Base-by-base conservation (phyloP, 2,113 vertebrate genomes). In the Rhagologus leucostigma region DNA sequence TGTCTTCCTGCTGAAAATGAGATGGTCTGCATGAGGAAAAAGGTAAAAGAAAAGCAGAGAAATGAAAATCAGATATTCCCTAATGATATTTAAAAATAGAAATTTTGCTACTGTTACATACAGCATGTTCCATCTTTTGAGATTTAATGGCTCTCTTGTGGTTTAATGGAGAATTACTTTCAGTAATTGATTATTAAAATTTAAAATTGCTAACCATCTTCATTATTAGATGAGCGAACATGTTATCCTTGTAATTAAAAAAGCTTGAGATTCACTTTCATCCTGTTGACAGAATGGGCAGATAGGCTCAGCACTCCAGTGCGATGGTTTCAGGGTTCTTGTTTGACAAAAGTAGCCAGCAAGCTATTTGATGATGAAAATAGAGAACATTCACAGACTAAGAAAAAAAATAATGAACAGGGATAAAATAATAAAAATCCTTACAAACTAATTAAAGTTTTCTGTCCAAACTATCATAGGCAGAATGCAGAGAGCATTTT, bases 171-270 rank as follows among this genome's bases (percentile, higher is more conserved):
- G 99, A 99, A 99, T 99, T 99, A 99, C 98, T 98, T 98, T 98
- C 98, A 98, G 99, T 99, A 99, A 99, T 99, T 99, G 99, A 99
- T 99, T 99, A 99, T 99, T 99, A 99, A 99, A 99, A 99, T 98
- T 98, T 98, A 98, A 99, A 99, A 99, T 99, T 99, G 99, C 98
- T 99, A 99, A 99, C 98, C 98, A 98, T 98, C 98, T 99, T 99
- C 98, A 99, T 99, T 99, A 99, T 99, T 98, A 99, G 98, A 99
- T 98, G 98, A 99, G 98, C 96, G 98, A 98, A 98, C 98, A 98
- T 99, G 99, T 99, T 99, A 99, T 98, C 98, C 98, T 99, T 99
- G 98, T 99, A 99, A 99, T 99, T 99, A 99, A 99, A 99, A 99
- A 99, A 99, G 98, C 98, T 98, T 84, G 97, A 98, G 98, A 98